A percentile compares a stretch with the other conserved stretches of the same genome.
These are phyloP conservation scores for Sepioteuthis lessoniana DNA, from an alignment of 2,888 invertebrate genomes.

Conservation along the genomic window DNA sequence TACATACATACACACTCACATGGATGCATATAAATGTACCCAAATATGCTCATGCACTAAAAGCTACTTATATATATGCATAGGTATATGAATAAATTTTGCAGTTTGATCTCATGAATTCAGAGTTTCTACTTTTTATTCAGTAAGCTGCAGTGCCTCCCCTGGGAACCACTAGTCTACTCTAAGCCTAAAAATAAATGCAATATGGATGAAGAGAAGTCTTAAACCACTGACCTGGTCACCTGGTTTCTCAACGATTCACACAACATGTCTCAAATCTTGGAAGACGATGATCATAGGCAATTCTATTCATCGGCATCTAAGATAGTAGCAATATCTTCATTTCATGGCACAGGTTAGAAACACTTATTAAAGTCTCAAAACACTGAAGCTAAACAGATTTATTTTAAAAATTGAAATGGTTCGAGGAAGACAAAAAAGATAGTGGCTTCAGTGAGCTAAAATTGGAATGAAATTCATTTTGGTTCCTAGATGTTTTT, in stretches of 20 bases:
- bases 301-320: not conserved
- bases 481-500: too few relatives aligned
- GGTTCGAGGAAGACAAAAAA: too few relatives aligned
- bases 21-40: not conserved
- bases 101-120: too few relatives aligned
- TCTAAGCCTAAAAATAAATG: not conserved
- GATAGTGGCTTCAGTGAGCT: too few relatives aligned
- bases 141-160: not conserved
- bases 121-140: not conserved
- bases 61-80: not conserved
- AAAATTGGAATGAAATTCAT: too few relatives aligned
- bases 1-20: not conserved
- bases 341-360: not conserved
- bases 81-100: not conserved
- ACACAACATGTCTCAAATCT: not conserved
- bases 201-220: not conserved
- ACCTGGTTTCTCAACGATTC: not conserved
- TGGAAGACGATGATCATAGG: not conserved
- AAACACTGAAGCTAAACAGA: not conserved
- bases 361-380: not conserved
- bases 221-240: not conserved
- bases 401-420: too few relatives aligned
- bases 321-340: not conserved
- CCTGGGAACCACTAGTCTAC: not conserved
- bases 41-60: not conserved